phyloP scores from a whole-genome alignment of 2,113 vertebrate species.

The Pelodiscus sinensis region DNA sequence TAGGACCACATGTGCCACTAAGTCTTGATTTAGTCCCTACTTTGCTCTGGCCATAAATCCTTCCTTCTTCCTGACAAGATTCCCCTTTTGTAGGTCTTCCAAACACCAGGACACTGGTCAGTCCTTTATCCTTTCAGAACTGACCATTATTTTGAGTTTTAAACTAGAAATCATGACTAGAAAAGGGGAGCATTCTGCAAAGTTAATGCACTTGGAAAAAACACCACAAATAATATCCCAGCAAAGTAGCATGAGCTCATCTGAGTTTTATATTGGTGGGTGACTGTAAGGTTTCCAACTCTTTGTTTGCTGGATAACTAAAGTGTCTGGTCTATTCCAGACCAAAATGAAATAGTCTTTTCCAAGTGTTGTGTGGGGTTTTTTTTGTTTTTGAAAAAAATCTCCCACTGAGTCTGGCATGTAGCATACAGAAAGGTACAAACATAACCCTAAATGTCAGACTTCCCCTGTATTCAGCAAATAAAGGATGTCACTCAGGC shows the following conservation, averaged over 20 bases:
- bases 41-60: not conserved
- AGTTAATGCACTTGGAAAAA: not conserved
- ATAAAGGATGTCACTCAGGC: not conserved
- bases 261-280: not conserved
- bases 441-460: not conserved
- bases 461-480: not conserved
- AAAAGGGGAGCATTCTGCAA: not conserved
- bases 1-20: not conserved
- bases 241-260: conserved; percentile 15
- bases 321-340: conserved; percentile 3
- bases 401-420: conserved; percentile 1
- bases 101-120: not conserved
- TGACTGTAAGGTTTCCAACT: not conserved
- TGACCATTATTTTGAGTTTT: not conserved
- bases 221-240: not conserved
- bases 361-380: not conserved
- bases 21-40: not conserved
- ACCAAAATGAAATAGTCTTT: conserved; percentile 29
- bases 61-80: not conserved
- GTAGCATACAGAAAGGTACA: not conserved
- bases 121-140: not conserved
- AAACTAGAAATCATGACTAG: not conserved
- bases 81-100: not conserved
- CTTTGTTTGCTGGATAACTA: conserved; percentile 64
- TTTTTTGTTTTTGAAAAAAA: too few species aligned